A percentile compares a stretch with the other conserved stretches of the same genome.
phyloP scores from a whole-genome alignment of 1,140 invertebrate genomes.

The Papilio aristodemus region DNA sequence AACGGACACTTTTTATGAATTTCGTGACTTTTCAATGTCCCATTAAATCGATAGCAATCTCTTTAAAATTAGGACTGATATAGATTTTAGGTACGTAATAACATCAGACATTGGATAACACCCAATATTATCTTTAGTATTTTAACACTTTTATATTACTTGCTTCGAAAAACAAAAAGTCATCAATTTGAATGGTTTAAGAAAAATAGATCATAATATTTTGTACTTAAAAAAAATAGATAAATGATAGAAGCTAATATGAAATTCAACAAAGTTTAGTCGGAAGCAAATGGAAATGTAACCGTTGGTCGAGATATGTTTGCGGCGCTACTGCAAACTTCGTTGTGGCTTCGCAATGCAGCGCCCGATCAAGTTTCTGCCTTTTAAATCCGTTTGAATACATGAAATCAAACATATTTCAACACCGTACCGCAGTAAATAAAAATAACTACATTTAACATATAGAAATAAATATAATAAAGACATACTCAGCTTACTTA shows the following conservation, averaged over 20 bases:
- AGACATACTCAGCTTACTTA: no score
- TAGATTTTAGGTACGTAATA: no score
- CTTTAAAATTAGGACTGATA: no score
- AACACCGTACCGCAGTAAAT: neutral
- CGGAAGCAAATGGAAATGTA: neutral
- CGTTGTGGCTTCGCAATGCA: neutral
- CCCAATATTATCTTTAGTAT: no score
- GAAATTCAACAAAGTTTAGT: neutral
- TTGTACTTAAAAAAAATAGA: neutral
- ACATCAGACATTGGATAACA: no score
- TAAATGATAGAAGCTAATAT: neutral
- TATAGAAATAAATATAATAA: no score
- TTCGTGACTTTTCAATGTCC: no score
- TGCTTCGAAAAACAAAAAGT: no score
- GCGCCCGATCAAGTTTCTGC: conserved; percentile 11
- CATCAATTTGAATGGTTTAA: no score
- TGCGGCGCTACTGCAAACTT: conserved; percentile 13
- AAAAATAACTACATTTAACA: neutral
- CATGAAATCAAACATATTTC: conserved; percentile 14
- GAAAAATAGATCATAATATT: neutral
- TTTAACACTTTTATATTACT: no score
- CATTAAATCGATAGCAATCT: no score
- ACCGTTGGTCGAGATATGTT: conserved; percentile 19
- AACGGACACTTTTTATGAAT: no score
- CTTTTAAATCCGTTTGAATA: conserved; percentile 22